These are phyloP conservation scores for Lordiphosa stackelbergi DNA, from an alignment of 1,140 invertebrate species.

Conservation along the genomic window DNA sequence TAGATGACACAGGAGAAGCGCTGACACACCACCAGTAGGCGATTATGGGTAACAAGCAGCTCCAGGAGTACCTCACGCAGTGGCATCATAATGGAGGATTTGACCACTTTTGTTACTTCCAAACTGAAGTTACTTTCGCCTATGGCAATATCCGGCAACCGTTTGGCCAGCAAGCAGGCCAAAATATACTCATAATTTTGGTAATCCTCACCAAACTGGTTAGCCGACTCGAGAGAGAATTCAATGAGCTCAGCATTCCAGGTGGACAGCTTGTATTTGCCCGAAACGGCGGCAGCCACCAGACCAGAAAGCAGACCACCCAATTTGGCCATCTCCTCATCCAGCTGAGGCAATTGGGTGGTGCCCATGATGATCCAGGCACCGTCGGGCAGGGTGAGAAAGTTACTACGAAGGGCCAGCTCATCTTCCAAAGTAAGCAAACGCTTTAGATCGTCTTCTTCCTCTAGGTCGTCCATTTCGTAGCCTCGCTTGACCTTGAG, in stretches of 20 bases:
- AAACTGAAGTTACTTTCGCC: constrained; percentile 54
- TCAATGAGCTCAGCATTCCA: constrained; percentile 70
- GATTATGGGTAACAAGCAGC: constrained; percentile 47
- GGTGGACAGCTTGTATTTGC: constrained; percentile 65
- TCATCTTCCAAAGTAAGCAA: constrained; percentile 67
- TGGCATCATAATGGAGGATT: constrained; percentile 39
- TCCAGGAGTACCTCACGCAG: constrained; percentile 60
- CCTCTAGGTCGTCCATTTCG: constrained; percentile 43
- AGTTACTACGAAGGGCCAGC: constrained; percentile 58
- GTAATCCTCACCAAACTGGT: constrained; percentile 63
- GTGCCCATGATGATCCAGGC: constrained; percentile 65
- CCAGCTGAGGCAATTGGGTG: constrained; percentile 50
- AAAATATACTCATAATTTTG: constrained; percentile 59
- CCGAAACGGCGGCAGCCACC: constrained; percentile 48
- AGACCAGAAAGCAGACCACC: constrained; percentile 57
- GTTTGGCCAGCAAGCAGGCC: constrained; percentile 46
- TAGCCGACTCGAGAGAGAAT: constrained; percentile 55
- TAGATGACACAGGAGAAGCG: constrained; percentile 67
- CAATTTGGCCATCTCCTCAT: constrained; percentile 63
- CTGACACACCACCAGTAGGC: constrained; percentile 60
- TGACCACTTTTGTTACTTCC: constrained; percentile 54
- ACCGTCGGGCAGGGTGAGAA: constrained; percentile 57
- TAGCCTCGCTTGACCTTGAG: constrained; percentile 62
- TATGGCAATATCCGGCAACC: constrained; percentile 60
- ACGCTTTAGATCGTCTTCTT: constrained; percentile 41